Evolutionary conservation across 2,113 vertebrate species (phyloP).

Genomic region (Eclectus roratus): DNA sequence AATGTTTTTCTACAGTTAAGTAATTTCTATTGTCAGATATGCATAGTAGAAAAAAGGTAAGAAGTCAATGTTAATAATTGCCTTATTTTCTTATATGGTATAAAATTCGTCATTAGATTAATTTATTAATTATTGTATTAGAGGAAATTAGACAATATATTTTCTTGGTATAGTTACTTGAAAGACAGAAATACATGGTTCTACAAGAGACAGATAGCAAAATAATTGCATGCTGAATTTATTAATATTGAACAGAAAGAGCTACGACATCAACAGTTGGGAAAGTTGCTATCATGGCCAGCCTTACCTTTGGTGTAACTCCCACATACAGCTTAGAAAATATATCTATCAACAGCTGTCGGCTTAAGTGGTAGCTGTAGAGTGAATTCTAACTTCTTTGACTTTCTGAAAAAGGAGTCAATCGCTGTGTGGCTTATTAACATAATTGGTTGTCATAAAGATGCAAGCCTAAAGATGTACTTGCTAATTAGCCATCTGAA

Average conservation of each 20-base stretch:
- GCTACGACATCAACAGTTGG: not conserved
- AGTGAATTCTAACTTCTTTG: not conserved
- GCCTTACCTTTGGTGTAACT: not conserved
- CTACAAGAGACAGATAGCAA: conserved; percentile 32
- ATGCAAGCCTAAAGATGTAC: not conserved
- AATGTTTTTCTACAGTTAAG: not conserved
- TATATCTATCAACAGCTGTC: not conserved
- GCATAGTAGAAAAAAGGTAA: not conserved
- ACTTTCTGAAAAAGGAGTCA: conserved; percentile 2
- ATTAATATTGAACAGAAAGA: conserved; percentile 4
- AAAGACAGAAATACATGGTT: not conserved
- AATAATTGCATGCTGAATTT: conserved; percentile 39
- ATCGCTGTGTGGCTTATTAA: conserved; percentile 12
- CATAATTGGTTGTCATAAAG: conserved; percentile 45
- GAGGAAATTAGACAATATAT: not conserved
- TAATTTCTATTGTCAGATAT: not conserved
- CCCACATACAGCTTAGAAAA: not conserved
- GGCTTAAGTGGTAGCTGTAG: not conserved
- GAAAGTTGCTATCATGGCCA: conserved; percentile 2
- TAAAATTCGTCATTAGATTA: not conserved
- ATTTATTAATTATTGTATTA: not conserved
- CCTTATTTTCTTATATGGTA: not conserved
- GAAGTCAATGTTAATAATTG: not conserved
- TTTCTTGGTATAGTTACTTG: not conserved
- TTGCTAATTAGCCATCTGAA: conserved; percentile 48